A percentile compares a stretch with the other conserved stretches of the same genome.
These are phyloP conservation scores for Rhabdomys pumilio DNA, from an alignment of 2,797 vertebrate genomes.

Conservation along the genomic window DNA sequence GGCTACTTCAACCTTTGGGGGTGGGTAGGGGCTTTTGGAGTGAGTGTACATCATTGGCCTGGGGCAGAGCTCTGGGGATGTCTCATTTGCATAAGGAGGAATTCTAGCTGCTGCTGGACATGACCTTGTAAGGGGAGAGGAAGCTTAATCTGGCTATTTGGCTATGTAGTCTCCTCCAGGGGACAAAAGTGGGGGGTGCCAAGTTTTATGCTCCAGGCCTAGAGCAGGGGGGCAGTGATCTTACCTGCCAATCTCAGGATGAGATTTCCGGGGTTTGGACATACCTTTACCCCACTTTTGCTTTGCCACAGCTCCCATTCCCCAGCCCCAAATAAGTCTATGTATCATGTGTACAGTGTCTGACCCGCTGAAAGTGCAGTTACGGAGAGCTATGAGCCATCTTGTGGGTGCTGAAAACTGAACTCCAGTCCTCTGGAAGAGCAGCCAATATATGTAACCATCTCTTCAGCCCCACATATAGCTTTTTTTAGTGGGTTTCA, in stretches of 20 bases:
- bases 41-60: not conserved
- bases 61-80: not conserved
- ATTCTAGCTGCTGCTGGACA: not conserved
- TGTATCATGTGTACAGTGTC: not conserved
- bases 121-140: not conserved
- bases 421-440: not conserved
- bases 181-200: too few relatives aligned
- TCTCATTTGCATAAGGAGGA: not conserved
- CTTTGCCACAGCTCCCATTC: not conserved
- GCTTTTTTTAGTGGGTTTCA: not conserved
- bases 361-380: not conserved
- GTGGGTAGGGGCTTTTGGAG: not conserved
- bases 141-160: not conserved
- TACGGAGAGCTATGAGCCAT: not conserved
- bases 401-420: not conserved
- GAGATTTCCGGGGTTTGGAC: not conserved
- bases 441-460: not conserved
- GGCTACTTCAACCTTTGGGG: not conserved
- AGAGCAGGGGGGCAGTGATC: too few relatives aligned
- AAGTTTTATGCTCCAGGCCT: too few relatives aligned
- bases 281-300: not conserved
- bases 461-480: not conserved
- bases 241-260: too few relatives aligned
- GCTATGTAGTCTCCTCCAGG: not conserved
- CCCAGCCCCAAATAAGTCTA: not conserved